A percentile compares a stretch with the other conserved stretches of the same genome.
Conservation (phyloP, 2,888 invertebrate genomes). For the Polydrusus tereticollis region DNA sequence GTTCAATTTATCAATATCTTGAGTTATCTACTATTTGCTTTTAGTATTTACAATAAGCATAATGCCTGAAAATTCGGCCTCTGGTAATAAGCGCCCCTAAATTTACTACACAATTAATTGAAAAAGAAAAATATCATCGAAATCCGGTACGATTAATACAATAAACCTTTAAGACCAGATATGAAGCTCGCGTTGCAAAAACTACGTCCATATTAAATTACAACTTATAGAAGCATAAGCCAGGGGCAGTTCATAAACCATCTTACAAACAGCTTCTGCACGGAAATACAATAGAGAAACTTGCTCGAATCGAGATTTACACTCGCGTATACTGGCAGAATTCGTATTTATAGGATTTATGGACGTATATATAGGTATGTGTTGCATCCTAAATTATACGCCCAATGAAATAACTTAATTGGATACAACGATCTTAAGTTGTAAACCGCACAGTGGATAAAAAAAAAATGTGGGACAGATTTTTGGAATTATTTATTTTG, state of each 20-base stretch:
- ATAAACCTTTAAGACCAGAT: background rate
- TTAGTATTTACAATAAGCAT: too few relatives aligned
- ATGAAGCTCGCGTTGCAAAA: constrained; percentile 19
- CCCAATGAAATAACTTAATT: constrained; percentile 43
- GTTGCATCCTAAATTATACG: constrained; percentile 43
- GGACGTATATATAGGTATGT: constrained; percentile 21
- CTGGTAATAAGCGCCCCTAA: too few relatives aligned
- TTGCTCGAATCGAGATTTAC: constrained; percentile 43
- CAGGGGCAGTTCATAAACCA: constrained; percentile 42
- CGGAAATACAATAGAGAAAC: constrained; percentile 48
- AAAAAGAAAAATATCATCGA: too few relatives aligned
- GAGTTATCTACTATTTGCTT: too few relatives aligned
- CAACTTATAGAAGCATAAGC: constrained; percentile 43
- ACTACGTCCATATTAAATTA: constrained; percentile 40
- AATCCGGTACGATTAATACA: too few relatives aligned
- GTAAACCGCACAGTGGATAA: too few relatives aligned
- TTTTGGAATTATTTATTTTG: too few relatives aligned
- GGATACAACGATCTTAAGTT: background rate
- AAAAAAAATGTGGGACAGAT: too few relatives aligned
- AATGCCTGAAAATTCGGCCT: too few relatives aligned
- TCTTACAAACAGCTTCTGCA: constrained; percentile 45
- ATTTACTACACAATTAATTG: too few relatives aligned
- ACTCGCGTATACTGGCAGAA: constrained; percentile 29
- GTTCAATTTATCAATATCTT: too few relatives aligned
- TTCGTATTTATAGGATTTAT: constrained; percentile 37